Conservation (phyloP, 2,888 invertebrate species). For the Ophraella communa region DNA sequence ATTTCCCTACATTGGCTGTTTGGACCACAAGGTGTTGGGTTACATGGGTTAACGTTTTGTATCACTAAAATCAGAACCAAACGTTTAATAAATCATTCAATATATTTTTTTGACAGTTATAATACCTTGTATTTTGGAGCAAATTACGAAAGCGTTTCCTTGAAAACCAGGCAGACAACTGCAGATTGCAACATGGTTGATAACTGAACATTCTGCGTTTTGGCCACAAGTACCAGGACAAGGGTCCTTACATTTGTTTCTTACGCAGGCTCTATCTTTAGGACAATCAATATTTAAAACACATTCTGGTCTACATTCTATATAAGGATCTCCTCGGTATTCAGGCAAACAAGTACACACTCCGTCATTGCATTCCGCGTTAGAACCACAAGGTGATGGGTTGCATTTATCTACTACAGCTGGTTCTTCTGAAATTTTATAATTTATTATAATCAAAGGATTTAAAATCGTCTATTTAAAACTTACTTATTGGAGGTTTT, state of each 20-base stretch:
- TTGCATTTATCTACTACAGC: conserved; percentile 67
- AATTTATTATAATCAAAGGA: neutral
- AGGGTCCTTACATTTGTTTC: conserved; percentile 75
- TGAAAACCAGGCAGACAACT: conserved; percentile 65
- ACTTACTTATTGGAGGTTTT: conserved; percentile 53
- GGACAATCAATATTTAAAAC: conserved; percentile 72
- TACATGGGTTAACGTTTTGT: conserved; percentile 56
- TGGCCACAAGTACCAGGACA: conserved; percentile 76
- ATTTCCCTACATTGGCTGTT: conserved; percentile 65
- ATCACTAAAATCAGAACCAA: conserved; percentile 35
- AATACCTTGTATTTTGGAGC: conserved; percentile 62
- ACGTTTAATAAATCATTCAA: neutral
- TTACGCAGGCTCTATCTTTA: conserved; percentile 71
- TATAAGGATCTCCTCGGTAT: conserved; percentile 74
- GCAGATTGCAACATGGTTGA: conserved; percentile 77
- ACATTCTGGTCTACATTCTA: conserved; percentile 75
- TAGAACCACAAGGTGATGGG: conserved; percentile 76
- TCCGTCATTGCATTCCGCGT: conserved; percentile 72
- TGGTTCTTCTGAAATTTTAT: conserved; percentile 43
- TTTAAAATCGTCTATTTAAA: neutral
- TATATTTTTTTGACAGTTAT: neutral
- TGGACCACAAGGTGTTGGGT: conserved; percentile 65
- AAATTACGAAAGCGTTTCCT: conserved; percentile 75
- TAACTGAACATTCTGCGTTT: conserved; percentile 73
- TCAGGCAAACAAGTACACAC: conserved; percentile 72